Evolutionary conservation across 2,797 vertebrate species (phyloP), one percentile per base, ranked within the genome.

Genomic region (Rhyacichthys aspro): DNA sequence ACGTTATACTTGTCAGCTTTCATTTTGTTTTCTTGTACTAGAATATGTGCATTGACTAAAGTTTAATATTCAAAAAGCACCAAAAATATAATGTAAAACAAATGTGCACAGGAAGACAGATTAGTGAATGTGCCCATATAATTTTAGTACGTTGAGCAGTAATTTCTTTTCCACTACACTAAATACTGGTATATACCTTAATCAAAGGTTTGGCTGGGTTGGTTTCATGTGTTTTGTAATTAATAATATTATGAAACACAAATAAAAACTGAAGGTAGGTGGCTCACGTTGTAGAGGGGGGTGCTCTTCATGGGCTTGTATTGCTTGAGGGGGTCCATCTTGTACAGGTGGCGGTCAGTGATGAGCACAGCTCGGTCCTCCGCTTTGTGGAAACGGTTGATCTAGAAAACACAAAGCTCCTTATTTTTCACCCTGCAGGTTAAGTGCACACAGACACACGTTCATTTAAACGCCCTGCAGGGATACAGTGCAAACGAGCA

Each of bases 251-350:
- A 28, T 28, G 3, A 28, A 34, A 10, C 14, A 9, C 14, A 48
- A 28, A 15, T 32, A 39, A 18, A 19, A 39, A 23, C 9, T 19
- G 17, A 12, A 15, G n/a, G 7, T 34, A 34, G 12, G 37, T 5
- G 57, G 87, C 94, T 66, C 89, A 99, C 97, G 0, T 98, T 99
- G 79, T 98, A 98, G 7, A 99, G 94, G 0, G 97, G 96, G 79
- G 94, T 97, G 81, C 93, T 97, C 91, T 94, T 98, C 97, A 99
- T 99, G 76, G 96, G 94, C 33, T 95, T 97, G 91, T 95, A 98
- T 83, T 96, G 94, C 89, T 94, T 99, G 60, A 93, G 82, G 37
- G 97, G 96, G 75, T 99, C 96, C 96, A 99, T 95, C 92, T 99
- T 99, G 82, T 99, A 99, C 15, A 99, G 91, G 86, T 99, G 97